Percentiles rank a stretch among this genome's conserved stretches.
Evolutionary conservation across 2,797 vertebrate species (phyloP).

Genomic region (Kryptolebias ocellatus): DNA sequence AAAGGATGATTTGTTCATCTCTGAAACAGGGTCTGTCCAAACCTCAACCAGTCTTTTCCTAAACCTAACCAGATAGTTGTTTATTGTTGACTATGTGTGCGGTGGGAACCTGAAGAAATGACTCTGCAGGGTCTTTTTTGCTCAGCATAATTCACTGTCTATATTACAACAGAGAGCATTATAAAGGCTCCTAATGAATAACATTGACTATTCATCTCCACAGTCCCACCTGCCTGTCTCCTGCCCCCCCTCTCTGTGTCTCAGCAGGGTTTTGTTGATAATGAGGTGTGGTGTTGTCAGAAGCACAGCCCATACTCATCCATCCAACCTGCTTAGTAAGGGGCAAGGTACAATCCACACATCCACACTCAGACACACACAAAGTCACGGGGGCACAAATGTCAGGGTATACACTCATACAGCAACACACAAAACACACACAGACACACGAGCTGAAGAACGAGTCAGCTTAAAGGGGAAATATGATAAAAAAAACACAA

Average conservation of each 20-base stretch:
- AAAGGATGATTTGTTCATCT: too few species aligned
- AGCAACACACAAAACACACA: constrained; percentile 2
- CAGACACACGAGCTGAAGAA: constrained; percentile 1
- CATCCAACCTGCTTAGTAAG: constrained; percentile 74
- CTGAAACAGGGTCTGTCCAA: too few species aligned
- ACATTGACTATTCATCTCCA: constrained; percentile 52
- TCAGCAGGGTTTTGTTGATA: constrained; percentile 72
- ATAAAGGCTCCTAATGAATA: constrained; percentile 62
- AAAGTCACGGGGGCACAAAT: constrained; percentile 53
- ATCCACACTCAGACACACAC: constrained; percentile 29
- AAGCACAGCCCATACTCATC: constrained; percentile 64
- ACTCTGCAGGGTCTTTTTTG: background rate
- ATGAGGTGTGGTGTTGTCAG: constrained; percentile 78
- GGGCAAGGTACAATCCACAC: constrained; percentile 28
- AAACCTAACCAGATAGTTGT: background rate
- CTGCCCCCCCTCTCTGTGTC: constrained; percentile 34
- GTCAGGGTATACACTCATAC: background rate
- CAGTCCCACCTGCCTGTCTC: constrained; percentile 16
- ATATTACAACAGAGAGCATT: constrained; percentile 13
- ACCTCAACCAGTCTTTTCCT: background rate
- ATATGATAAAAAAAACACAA: background rate
- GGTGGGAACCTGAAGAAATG: constrained; percentile 4
- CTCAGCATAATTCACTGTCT: constrained; percentile 15
- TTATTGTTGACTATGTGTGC: background rate
- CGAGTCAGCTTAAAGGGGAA: background rate